These are phyloP conservation scores for Andrena haemorrhoa DNA, from an alignment of 2,888 invertebrate genomes.

Conservation along the genomic window DNA sequence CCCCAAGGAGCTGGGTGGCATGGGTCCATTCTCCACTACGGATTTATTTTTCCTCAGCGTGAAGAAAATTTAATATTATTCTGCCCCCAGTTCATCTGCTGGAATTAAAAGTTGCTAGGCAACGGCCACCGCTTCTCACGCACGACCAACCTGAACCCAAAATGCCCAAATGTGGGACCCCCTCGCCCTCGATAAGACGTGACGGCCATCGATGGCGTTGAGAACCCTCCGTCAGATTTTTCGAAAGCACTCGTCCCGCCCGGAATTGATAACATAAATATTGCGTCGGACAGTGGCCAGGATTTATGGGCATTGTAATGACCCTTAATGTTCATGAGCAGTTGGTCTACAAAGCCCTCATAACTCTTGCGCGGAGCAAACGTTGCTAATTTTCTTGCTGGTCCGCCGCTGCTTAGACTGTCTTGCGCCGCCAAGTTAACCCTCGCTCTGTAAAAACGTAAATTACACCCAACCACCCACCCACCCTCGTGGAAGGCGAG, in stretches of 20 bases:
- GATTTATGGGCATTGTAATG: slow-evolving; percentile 84
- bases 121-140: too few species aligned
- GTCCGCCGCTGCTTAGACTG: slow-evolving; percentile 59
- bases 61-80: too few species aligned
- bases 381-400: slow-evolving; percentile 78
- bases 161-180: neutral
- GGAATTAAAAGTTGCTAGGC: too few species aligned
- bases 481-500: slow-evolving; percentile 46
- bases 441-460: slow-evolving; percentile 69
- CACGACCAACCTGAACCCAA: too few species aligned
- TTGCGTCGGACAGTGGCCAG: slow-evolving; percentile 79
- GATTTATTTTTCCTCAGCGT: too few species aligned
- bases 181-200: neutral
- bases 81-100: too few species aligned
- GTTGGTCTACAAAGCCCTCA: slow-evolving; percentile 81
- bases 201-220: neutral
- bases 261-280: slow-evolving; percentile 83
- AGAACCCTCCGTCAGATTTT: slow-evolving; percentile 36
- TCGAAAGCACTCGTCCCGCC: slow-evolving; percentile 54
- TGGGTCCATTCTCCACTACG: too few species aligned
- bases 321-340: slow-evolving; percentile 84
- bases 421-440: slow-evolving; percentile 45
- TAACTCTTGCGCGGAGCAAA: slow-evolving; percentile 78
- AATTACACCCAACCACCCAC: slow-evolving; percentile 57
- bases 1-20: too few species aligned